These are phyloP conservation scores for Sebastes schlegelii DNA, from an alignment of 2,113 vertebrate species.

Conservation along the genomic window DNA sequence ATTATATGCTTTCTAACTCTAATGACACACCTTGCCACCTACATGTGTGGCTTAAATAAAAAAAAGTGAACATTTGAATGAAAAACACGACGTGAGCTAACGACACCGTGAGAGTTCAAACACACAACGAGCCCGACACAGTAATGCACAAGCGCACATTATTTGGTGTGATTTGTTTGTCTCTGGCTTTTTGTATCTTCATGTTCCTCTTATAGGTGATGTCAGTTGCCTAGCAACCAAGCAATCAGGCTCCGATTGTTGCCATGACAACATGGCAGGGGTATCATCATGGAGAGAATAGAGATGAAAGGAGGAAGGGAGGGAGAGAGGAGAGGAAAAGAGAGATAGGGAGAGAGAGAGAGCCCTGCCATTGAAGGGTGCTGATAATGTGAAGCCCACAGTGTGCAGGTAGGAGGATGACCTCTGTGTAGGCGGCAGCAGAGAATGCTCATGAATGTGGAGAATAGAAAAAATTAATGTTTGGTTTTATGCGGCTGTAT, in stretches of 20 bases:
- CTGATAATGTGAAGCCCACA: conserved; percentile 74
- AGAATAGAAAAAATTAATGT: conserved; percentile 73
- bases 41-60: conserved; percentile 14
- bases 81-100: conserved; percentile 26
- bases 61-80: background rate
- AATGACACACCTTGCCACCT: conserved; percentile 24
- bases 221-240: conserved; percentile 88
- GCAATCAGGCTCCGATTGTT: conserved; percentile 87
- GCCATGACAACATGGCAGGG: conserved; percentile 87
- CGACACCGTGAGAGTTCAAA: conserved; percentile 19
- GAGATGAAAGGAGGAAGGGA: conserved; percentile 81
- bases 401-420: conserved; percentile 82
- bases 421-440: conserved; percentile 76
- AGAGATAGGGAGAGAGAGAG: conserved; percentile 17
- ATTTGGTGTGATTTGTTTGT: conserved; percentile 82
- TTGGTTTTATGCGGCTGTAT: conserved; percentile 60
- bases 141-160: conserved; percentile 52
- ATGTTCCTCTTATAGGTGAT: conserved; percentile 86
- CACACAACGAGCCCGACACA: conserved; percentile 7
- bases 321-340: conserved; percentile 25
- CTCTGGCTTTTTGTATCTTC: conserved; percentile 85
- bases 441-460: conserved; percentile 70
- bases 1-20: conserved; percentile 27
- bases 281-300: conserved; percentile 86
- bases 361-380: conserved; percentile 75